Evolutionary conservation across 2,113 vertebrate genomes (phyloP), one percentile per base, ranked within the genome.

Genomic region (Paracanthobrama guichenoti): DNA sequence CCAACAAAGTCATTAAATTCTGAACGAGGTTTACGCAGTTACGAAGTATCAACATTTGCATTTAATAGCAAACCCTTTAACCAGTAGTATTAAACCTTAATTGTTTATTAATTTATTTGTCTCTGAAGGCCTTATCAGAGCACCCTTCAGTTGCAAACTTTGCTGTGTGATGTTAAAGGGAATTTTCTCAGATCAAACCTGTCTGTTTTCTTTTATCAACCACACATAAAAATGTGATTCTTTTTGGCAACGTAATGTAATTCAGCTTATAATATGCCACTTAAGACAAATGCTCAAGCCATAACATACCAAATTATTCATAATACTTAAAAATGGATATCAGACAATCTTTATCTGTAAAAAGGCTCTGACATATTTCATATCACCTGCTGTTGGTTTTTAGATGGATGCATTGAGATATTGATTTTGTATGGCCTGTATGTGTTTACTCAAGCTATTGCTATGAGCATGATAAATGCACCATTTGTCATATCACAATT

Each of bases 381-480:
- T 73, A 73, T 39, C 20, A 39, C 11, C n/a, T 62, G 55, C 11
- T 64, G 35, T 64, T 79, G 13, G 26, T 50, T 64, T 78, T 42
- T n/a, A 57, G 20, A 57, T 77, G 28, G 28, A 24, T 78, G 55
- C 55, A 22, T 48, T 64, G 26, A 55, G 73, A 50, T 76, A 35
- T 46, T 64, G 35, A 39, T 46, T n/a, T n/a, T 11, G 9, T 44
- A 26, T 64, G n/a, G 20, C 22, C 13, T 79, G 20, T 39, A 44
- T 79, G 57, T 44, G 22, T 62, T 60, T 79, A 24, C 22, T 79
- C 35, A 79, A 39, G 57, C 28, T 57, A 76, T 76, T 55, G 20
- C 11, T 46, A 39, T 60, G 13, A 46, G 76, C 78, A 53, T 67
- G 62, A 67, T 28, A 53, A 20, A 81, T 53, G 42, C 78, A 81